Percentiles rank a stretch among this genome's conserved stretches.
Evolutionary conservation across 2,888 invertebrate species (phyloP).

Genomic region (Leptarthrus brevirostris): DNA sequence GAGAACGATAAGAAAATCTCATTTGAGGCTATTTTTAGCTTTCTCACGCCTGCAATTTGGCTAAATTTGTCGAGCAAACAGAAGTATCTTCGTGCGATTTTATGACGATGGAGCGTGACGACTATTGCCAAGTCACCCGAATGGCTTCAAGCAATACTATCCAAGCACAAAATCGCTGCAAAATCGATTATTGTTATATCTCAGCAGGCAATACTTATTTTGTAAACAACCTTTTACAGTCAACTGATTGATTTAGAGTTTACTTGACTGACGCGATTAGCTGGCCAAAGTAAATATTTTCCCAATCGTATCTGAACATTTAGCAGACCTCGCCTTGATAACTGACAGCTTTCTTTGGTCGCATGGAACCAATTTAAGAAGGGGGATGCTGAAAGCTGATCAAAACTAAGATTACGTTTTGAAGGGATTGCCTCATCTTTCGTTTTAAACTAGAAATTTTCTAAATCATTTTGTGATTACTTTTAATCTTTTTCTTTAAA

Average conservation of each 20-base stretch:
- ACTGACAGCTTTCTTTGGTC: no score
- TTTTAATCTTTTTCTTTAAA: no score
- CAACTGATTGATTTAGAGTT: constrained; percentile 25
- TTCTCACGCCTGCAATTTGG: background rate
- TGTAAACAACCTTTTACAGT: constrained; percentile 13
- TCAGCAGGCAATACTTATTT: background rate
- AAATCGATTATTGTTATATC: constrained; percentile 16
- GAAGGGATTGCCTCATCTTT: no score
- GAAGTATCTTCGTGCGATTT: background rate
- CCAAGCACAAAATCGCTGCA: background rate
- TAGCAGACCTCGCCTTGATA: background rate
- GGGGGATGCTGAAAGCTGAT: no score
- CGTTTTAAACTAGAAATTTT: no score
- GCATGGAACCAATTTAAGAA: no score
- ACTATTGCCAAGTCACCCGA: no score
- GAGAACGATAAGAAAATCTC: background rate
- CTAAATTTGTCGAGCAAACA: constrained; percentile 21
- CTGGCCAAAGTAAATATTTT: constrained; percentile 23
- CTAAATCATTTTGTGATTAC: no score
- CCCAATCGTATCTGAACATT: background rate
- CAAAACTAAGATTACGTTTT: no score
- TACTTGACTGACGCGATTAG: constrained; percentile 2
- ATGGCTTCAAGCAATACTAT: no score
- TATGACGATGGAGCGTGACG: no score
- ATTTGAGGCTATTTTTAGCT: constrained; percentile 11